Percentiles rank a stretch among this genome's conserved stretches.
phyloP scores from a whole-genome alignment of 2,113 vertebrate genomes.

The Psephotus haematonotus region DNA sequence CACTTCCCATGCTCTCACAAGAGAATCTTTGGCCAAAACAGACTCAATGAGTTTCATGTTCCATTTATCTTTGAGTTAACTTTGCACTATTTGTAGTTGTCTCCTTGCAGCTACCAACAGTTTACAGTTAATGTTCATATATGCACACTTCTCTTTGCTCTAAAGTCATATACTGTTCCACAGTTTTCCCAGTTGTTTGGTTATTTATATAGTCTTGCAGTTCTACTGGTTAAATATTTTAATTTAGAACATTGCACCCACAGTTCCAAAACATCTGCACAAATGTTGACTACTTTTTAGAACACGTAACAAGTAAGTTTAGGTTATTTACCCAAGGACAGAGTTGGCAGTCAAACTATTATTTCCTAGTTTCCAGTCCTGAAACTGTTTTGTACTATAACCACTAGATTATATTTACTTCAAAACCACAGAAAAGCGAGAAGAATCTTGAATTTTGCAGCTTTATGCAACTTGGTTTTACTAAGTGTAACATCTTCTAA shows the following conservation, averaged over 20 bases:
- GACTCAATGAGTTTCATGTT: not conserved
- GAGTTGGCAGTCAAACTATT: not conserved
- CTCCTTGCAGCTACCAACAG: not conserved
- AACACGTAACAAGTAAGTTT: not conserved
- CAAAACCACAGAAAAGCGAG: not conserved
- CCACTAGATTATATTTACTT: not conserved
- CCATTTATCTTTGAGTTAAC: not conserved
- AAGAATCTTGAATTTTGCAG: not conserved
- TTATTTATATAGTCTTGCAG: not conserved
- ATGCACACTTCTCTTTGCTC: not conserved
- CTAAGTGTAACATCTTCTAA: not conserved
- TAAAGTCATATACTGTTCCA: not conserved
- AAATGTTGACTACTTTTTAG: not conserved
- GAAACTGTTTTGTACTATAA: not conserved
- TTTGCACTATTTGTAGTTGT: not conserved
- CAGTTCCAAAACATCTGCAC: not conserved
- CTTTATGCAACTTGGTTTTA: not conserved
- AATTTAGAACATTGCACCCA: not conserved
- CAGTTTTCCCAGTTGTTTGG: not conserved
- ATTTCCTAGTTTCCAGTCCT: not conserved
- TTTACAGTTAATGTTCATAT: not conserved
- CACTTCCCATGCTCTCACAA: not conserved
- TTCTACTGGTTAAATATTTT: not conserved
- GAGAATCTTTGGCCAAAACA: not conserved
- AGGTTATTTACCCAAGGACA: not conserved